Conservation (phyloP, 30 jellyfish, hydroid and myxozoan genomes). For the Cassiopea xamachana region DNA sequence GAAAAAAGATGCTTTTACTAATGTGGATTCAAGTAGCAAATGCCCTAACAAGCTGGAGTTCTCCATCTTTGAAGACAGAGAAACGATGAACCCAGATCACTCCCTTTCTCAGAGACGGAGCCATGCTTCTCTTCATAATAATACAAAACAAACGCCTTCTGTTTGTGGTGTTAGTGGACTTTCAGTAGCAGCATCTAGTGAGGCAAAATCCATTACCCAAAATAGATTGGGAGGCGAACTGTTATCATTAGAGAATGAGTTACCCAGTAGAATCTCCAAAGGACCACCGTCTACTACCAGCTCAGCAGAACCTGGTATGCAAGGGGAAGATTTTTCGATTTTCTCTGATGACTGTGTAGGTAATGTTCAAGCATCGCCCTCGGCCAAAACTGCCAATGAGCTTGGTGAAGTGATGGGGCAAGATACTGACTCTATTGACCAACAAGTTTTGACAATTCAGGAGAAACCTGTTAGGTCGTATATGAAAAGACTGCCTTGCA, state of each 20-base stretch:
- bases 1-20: background rate
- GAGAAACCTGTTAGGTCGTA: background rate
- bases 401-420: background rate
- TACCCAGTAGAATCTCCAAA: no score
- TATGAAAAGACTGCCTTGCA: constrained; percentile 8
- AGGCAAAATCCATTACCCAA: no score
- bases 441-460: background rate
- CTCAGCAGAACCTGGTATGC: background rate
- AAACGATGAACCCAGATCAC: background rate
- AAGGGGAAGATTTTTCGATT: background rate
- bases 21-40: background rate
- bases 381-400: background rate
- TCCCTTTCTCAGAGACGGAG: no score
- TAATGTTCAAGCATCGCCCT: background rate
- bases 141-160: no score
- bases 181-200: no score
- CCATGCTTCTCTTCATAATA: no score
- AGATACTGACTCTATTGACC: background rate
- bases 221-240: no score
- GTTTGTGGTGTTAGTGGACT: no score
- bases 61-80: background rate
- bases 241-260: no score
- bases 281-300: no score
- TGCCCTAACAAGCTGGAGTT: background rate
- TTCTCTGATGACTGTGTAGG: constrained; percentile 19